These are phyloP conservation scores for Caenorhabditis panamensis DNA, from an alignment of 2,888 invertebrate genomes.

Conservation along the genomic window DNA sequence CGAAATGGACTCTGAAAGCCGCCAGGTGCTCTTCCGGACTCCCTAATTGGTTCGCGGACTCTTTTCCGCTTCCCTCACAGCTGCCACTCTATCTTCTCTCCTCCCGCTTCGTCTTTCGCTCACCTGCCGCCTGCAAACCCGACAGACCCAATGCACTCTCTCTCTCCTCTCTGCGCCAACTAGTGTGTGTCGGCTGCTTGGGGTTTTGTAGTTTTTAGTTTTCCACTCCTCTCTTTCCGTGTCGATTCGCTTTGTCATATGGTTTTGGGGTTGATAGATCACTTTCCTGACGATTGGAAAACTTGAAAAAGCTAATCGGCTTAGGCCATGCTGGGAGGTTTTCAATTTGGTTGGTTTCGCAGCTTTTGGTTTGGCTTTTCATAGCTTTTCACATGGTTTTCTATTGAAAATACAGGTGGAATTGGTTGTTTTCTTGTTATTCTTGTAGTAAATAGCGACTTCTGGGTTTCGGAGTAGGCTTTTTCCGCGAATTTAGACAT, in stretches of 20 bases:
- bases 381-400: no score
- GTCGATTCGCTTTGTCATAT: neutral
- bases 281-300: no score
- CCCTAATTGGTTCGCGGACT: slow-evolving; percentile 29
- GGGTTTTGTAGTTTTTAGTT: slow-evolving; percentile 47
- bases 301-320: no score
- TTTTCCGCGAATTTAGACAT: neutral
- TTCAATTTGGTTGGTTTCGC: no score
- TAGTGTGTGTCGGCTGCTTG: no score
- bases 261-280: slow-evolving; percentile 14
- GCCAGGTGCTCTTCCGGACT: slow-evolving; percentile 50
- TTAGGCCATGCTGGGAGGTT: no score
- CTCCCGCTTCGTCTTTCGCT: slow-evolving; percentile 30
- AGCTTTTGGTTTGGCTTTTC: no score
- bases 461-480: no score
- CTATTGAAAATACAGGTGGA: no score
- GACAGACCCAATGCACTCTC: slow-evolving; percentile 31
- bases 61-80: slow-evolving; percentile 52
- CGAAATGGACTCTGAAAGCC: slow-evolving; percentile 21
- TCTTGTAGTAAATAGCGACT: no score
- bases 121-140: slow-evolving; percentile 49
- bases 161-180: slow-evolving; percentile 14
- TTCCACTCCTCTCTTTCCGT: no score
- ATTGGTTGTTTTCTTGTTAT: no score
- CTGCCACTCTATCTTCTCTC: slow-evolving; percentile 19